Conservation (phyloP, 1,140 invertebrate species). For the Lerema accius region DNA sequence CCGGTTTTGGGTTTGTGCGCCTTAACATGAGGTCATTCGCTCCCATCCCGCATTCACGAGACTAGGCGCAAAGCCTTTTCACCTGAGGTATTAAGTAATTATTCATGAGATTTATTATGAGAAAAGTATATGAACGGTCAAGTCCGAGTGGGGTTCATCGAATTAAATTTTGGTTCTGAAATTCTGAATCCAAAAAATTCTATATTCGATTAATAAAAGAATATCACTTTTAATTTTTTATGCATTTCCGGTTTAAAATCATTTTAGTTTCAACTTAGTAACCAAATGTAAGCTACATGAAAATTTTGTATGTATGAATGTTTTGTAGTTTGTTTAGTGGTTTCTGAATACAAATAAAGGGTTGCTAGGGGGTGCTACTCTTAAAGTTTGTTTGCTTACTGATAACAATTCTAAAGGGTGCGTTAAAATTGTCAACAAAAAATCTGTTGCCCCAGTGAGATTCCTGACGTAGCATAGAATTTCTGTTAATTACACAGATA, state of each 20-base stretch:
- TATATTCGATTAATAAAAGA: too few species aligned
- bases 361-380: conserved; percentile 2
- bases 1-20: conserved; percentile 27
- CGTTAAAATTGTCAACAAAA: not conserved
- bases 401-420: conserved; percentile 21
- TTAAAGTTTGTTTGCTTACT: conserved; percentile 23
- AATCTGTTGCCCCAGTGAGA: conserved; percentile 29
- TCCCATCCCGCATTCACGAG: conserved; percentile 35
- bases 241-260: too few species aligned
- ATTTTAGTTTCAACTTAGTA: too few species aligned
- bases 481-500: conserved; percentile 25
- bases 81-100: conserved; percentile 40
- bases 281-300: too few species aligned
- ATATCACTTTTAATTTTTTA: too few species aligned
- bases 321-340: too few species aligned
- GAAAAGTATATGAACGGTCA: conserved; percentile 4
- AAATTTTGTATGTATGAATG: too few species aligned
- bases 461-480: conserved; percentile 33
- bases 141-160: not conserved
- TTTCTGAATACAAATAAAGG: too few species aligned
- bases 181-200: too few species aligned
- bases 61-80: conserved; percentile 30
- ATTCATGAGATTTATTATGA: conserved; percentile 33
- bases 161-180: too few species aligned
- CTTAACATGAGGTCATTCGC: conserved; percentile 48